A percentile compares a stretch with the other conserved stretches of the same genome.
Conservation (phyloP, 2,113 vertebrate genomes). For the Nothoprocta pentlandii region DNA sequence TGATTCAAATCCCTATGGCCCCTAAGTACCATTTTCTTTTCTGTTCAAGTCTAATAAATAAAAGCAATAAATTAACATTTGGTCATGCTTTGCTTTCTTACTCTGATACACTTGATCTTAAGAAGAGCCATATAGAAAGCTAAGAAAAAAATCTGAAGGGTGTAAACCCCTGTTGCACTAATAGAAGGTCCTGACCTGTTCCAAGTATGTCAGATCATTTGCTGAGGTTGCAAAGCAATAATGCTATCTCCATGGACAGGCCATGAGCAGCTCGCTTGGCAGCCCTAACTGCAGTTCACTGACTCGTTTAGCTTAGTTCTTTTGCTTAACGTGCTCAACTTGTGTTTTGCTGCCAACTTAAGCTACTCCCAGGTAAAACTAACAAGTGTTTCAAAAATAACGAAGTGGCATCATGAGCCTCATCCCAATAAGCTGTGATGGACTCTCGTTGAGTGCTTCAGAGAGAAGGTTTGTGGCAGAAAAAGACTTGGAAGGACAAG, state of each 20-base stretch:
- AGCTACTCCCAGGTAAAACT: neutral
- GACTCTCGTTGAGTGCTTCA: neutral
- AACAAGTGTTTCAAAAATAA: neutral
- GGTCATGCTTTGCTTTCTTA: neutral
- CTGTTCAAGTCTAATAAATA: neutral
- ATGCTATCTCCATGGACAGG: neutral
- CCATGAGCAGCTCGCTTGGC: neutral
- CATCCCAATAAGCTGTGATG: neutral
- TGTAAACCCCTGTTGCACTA: neutral
- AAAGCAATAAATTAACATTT: neutral
- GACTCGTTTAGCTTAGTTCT: neutral
- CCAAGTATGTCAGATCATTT: neutral
- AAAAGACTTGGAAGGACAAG: neutral
- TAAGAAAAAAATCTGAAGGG: neutral
- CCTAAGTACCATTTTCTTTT: neutral
- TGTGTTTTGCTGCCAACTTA: neutral
- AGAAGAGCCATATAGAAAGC: neutral
- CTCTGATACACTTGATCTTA: neutral
- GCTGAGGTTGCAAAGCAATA: neutral
- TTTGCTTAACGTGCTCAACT: neutral
- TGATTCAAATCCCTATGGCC: neutral
- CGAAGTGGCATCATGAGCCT: rapidly evolving
- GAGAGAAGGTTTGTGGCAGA: neutral
- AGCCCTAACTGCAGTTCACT: neutral
- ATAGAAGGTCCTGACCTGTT: neutral